Evolutionary conservation across 2,113 vertebrate genomes (phyloP).

Genomic region (Tupaia tana): DNA sequence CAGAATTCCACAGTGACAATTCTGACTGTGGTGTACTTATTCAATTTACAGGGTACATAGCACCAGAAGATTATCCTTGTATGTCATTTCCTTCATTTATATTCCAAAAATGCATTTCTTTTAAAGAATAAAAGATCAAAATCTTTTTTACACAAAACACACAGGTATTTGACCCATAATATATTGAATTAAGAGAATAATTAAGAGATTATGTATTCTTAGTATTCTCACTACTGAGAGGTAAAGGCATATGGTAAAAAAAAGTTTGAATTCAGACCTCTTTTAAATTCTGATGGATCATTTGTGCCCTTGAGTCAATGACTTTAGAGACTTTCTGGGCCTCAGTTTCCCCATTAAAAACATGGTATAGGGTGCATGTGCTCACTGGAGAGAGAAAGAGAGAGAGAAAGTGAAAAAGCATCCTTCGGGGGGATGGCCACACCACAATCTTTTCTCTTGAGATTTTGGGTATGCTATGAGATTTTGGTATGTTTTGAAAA

Average conservation of each 20-base stretch:
- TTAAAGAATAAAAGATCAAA: not conserved
- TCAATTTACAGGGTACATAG: not conserved
- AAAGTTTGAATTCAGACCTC: not conserved
- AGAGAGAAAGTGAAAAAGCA: no score
- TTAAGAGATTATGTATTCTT: not conserved
- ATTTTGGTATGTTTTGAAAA: no score
- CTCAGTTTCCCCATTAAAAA: not conserved
- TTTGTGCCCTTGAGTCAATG: not conserved
- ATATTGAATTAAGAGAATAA: not conserved
- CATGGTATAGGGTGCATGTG: no score
- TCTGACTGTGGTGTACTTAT: fast-evolving
- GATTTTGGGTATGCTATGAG: no score
- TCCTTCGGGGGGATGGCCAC: no score
- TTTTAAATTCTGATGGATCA: not conserved
- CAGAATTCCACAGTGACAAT: not conserved
- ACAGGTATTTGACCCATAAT: not conserved
- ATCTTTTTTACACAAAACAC: not conserved
- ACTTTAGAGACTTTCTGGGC: not conserved
- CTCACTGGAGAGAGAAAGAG: no score
- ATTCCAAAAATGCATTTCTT: conserved; percentile 32
- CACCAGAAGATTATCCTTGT: not conserved
- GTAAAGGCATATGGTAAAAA: not conserved
- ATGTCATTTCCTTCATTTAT: not conserved
- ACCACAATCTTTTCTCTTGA: no score
- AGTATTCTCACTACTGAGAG: not conserved